phyloP scores from a whole-genome alignment of 2,888 invertebrate genomes.

The Lasius platythorax region DNA sequence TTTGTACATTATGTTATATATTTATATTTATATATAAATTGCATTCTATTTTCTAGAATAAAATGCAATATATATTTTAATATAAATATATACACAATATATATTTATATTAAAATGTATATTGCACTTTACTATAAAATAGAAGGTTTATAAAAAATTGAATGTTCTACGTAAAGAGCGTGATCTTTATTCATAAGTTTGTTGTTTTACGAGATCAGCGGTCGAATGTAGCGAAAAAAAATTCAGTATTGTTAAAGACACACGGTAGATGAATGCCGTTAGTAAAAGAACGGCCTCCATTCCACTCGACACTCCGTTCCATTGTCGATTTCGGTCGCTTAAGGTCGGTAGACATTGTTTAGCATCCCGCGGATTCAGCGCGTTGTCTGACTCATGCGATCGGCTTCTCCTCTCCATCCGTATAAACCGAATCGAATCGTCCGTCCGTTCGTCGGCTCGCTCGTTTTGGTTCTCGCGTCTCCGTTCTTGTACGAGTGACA shows the following conservation, averaged over 20 bases:
- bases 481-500: constrained; percentile 26
- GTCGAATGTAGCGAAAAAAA: background rate
- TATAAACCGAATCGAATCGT: constrained; percentile 69
- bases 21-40: too few relatives aligned
- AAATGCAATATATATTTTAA: too few relatives aligned
- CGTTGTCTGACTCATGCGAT: constrained; percentile 81
- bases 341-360: constrained; percentile 78
- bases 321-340: constrained; percentile 79
- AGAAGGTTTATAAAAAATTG: background rate
- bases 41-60: too few relatives aligned
- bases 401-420: constrained; percentile 77
- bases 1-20: background rate
- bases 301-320: constrained; percentile 70
- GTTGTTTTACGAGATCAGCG: background rate
- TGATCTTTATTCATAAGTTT: background rate
- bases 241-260: constrained; percentile 57
- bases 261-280: constrained; percentile 54
- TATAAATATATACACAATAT: too few relatives aligned
- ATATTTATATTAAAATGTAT: background rate
- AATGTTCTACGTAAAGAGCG: background rate
- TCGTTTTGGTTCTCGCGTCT: constrained; percentile 62
- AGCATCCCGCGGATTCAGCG: constrained; percentile 78
- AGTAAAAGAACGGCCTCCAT: constrained; percentile 76
- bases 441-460: constrained; percentile 54
- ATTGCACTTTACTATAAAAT: constrained; percentile 1